phyloP scores from a whole-genome alignment of 2,888 invertebrate genomes.

The Cryptophagus acutangulus region DNA sequence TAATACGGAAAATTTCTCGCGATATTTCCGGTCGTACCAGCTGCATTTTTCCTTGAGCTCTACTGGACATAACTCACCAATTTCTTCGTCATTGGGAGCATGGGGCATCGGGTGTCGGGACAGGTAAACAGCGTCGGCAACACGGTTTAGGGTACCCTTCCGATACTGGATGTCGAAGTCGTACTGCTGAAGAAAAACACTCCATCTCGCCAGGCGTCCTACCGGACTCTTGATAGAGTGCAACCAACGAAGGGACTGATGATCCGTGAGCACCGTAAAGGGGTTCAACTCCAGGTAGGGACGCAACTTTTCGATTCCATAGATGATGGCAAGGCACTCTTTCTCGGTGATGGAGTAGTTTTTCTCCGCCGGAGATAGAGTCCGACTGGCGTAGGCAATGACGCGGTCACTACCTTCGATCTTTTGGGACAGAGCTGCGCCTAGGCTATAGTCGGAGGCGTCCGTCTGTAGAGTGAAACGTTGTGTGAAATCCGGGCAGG shows the following conservation, averaged over 20 bases:
- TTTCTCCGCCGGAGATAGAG: too few relatives aligned
- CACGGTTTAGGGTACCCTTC: constrained; percentile 19
- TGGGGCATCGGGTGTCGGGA: constrained; percentile 17
- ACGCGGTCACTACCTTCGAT: too few relatives aligned
- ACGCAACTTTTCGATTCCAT: too few relatives aligned
- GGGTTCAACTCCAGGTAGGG: constrained; percentile 29
- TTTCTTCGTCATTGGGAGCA: neutral
- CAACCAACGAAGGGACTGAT: constrained; percentile 27
- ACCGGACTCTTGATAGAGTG: constrained; percentile 20
- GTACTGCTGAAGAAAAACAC: constrained; percentile 20
- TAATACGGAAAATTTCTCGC: constrained; percentile 2
- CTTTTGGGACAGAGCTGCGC: too few relatives aligned
- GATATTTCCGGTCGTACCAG: neutral
- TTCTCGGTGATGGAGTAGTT: too few relatives aligned
- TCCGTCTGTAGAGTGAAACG: too few relatives aligned
- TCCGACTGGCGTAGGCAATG: too few relatives aligned
- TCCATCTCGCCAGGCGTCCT: constrained; percentile 30
- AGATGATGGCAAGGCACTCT: too few relatives aligned
- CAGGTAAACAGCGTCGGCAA: constrained; percentile 24
- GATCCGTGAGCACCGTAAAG: constrained; percentile 29
- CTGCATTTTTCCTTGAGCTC: neutral
- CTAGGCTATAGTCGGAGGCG: too few relatives aligned
- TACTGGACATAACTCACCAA: neutral
- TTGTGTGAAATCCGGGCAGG: too few relatives aligned
- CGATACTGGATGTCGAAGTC: constrained; percentile 23